Conservation (phyloP, 2,888 invertebrate genomes). For the Caenorhabditis wallacei region DNA sequence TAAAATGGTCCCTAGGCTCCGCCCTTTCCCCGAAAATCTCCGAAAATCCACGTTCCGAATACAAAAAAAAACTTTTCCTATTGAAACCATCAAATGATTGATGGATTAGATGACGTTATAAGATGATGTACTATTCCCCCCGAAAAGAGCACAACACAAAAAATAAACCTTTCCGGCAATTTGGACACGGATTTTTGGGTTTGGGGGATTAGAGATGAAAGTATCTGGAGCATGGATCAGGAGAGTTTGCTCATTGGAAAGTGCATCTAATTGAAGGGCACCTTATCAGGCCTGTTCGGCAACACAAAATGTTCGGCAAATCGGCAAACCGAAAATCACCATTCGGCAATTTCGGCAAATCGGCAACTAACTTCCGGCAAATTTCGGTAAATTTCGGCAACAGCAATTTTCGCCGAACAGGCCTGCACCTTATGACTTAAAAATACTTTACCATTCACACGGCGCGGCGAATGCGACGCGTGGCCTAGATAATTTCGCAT, state of each 20-base stretch:
- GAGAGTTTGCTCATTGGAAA: neutral
- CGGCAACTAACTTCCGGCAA: no score
- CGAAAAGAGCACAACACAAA: conserved; percentile 17
- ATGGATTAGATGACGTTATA: conserved; percentile 32
- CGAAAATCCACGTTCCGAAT: neutral
- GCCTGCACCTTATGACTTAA: no score
- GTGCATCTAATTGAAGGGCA: neutral
- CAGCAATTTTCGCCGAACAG: no score
- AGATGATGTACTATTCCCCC: conserved; percentile 3
- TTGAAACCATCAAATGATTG: neutral
- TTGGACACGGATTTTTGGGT: neutral
- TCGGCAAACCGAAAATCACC: no score
- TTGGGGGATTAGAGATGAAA: neutral
- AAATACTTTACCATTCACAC: no score
- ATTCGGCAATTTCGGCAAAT: no score
- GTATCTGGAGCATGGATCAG: neutral
- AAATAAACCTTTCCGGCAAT: conserved; percentile 37
- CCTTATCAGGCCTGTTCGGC: no score
- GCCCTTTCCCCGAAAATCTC: neutral
- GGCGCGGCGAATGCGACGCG: no score
- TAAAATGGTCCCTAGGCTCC: neutral
- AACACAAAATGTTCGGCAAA: no score
- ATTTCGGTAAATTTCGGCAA: no score
- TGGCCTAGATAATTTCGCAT: no score
- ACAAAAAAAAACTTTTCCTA: neutral